phyloP scores from a whole-genome alignment of 2,888 invertebrate species.

The Scaeva pyrastri region DNA sequence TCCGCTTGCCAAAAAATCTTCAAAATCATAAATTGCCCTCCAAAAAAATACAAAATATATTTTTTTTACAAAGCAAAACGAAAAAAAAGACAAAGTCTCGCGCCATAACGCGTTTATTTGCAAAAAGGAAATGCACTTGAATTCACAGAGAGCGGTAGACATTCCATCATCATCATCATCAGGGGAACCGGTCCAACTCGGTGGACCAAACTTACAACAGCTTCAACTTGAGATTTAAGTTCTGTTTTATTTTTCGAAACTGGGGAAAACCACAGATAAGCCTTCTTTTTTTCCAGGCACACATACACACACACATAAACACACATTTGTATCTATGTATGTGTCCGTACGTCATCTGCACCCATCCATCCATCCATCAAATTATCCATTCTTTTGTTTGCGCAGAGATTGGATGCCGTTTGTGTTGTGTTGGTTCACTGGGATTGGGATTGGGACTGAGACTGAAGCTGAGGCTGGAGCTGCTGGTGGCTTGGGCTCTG shows the following conservation, averaged over 20 bases:
- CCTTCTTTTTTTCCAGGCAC: constrained; percentile 14
- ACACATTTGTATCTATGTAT: too few species aligned
- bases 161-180: constrained; percentile 47
- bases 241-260: background rate
- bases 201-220: constrained; percentile 33
- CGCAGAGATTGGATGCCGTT: constrained; percentile 67
- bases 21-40: background rate
- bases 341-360: constrained; percentile 57
- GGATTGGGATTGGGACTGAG: too few species aligned
- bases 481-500: constrained; percentile 55
- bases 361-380: constrained; percentile 76
- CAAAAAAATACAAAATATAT: background rate
- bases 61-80: background rate
- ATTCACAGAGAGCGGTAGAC: constrained; percentile 57
- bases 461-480: too few species aligned
- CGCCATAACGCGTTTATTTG: background rate
- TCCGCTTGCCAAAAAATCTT: background rate
- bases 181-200: constrained; percentile 67
- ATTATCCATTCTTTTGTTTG: constrained; percentile 76
- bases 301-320: background rate
- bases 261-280: constrained; percentile 32
- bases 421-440: background rate
- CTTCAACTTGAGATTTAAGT: constrained; percentile 37
- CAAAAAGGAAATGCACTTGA: constrained; percentile 50
- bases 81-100: background rate